Base-by-base conservation (phyloP, 2,113 vertebrate genomes). In the Leucoraja erinaceus region DNA sequence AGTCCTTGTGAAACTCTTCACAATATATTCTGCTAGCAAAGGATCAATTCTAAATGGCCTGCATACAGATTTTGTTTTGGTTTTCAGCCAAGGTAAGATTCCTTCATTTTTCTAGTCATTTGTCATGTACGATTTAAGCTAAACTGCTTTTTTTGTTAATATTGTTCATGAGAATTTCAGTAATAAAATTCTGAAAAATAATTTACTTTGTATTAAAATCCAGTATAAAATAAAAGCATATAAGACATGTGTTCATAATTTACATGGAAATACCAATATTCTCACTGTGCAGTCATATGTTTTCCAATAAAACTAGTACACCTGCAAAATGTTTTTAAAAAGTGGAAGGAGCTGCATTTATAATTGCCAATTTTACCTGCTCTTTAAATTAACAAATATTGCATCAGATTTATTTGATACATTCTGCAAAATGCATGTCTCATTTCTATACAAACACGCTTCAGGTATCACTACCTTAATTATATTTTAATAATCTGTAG, bases 81-180 rank as follows among this genome's bases (percentile, higher is more conserved):
- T 94, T 95, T 94, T 95, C 95, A 95, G 95, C 94, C 61, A 95
- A 97, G 97, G 97, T 97, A 97, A 97, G 97, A 94, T 93, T 93
- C 94, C 94, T 94, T 96, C 95, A 95, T 97, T 97, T 95, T 95
- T 96, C 88, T 47, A 70, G 88, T 91, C 47, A 33, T 33, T 28
- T 20, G 38, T n/a, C 14, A 90, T 38, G 31, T 16, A 90, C 31
- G 66, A 59, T 84, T 33, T 90, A 33, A 4, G 20, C 31, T 66
- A 68, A 33, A 33, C 54, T 59, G 10, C 25, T 5, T n/a, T 86
- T 86, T 28, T 59, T 61, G 7, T 88, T 63, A 63, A 88, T 88
- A 28, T 88, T 88, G 61, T 54, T 63, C 12, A 18, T n/a, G 31
- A 88, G 11, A 14, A 88, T 63, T 66, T 88, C 25, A 88, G 1